These are phyloP conservation scores for Cotesia chilonis DNA, from an alignment of 1,140 invertebrate species.

Conservation along the genomic window DNA sequence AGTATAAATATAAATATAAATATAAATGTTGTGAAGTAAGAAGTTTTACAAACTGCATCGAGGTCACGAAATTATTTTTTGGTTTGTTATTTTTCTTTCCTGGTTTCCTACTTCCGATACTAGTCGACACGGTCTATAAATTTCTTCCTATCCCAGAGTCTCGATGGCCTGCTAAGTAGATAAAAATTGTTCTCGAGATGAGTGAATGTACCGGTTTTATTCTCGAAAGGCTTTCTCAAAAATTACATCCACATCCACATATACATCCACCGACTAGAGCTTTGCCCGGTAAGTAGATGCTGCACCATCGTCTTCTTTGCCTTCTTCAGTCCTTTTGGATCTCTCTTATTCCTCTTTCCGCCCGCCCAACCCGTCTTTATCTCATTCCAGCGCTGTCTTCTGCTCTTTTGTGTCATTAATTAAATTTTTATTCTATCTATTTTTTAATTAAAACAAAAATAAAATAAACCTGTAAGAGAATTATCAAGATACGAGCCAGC, in stretches of 20 bases:
- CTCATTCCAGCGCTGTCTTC: background rate
- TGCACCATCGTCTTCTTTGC: too few species aligned
- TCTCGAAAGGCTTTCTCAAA: conserved; percentile 3
- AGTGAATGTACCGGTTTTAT: conserved; percentile 18
- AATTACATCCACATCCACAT: background rate
- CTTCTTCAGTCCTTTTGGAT: too few species aligned
- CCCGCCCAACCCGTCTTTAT: too few species aligned
- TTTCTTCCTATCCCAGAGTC: background rate
- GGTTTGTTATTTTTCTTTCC: conserved; percentile 16
- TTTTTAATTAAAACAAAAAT: conserved; percentile 5
- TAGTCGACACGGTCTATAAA: conserved; percentile 32
- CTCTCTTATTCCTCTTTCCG: too few species aligned
- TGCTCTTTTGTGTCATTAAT: conserved; percentile 24
- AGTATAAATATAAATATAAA: too few species aligned
- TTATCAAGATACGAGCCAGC: background rate
- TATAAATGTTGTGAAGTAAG: too few species aligned
- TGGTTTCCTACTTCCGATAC: conserved; percentile 10
- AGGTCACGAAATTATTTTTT: conserved; percentile 11
- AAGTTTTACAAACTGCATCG: too few species aligned
- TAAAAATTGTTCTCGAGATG: conserved; percentile 29
- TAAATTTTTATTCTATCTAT: conserved; percentile 17
- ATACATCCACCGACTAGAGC: background rate
- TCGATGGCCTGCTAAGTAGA: conserved; percentile 31
- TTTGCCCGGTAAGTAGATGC: background rate
- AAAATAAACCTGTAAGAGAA: conserved; percentile 3